Percentiles rank a stretch among this genome's conserved stretches.
Evolutionary conservation across 2,797 vertebrate species (phyloP).

Genomic region (Neosilurus hyrtlii): DNA sequence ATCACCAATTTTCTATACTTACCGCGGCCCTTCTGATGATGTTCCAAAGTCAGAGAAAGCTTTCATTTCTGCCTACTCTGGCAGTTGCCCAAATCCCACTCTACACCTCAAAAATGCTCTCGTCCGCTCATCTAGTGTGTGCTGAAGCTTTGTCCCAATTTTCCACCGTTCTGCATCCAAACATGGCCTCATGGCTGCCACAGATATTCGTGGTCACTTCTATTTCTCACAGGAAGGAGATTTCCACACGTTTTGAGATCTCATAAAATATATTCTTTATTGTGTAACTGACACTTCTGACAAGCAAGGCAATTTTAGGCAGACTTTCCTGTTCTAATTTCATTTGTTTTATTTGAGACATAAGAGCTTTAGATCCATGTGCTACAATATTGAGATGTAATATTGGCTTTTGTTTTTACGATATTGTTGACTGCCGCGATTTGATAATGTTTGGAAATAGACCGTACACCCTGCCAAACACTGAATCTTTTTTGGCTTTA

Average conservation of each 20-base stretch:
- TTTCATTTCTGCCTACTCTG: slow-evolving; percentile 62
- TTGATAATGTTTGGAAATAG: slow-evolving; percentile 5
- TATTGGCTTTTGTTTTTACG: not conserved
- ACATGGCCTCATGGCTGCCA: slow-evolving; percentile 57
- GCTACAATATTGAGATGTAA: not conserved
- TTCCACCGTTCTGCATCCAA: slow-evolving; percentile 58
- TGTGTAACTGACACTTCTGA: not conserved
- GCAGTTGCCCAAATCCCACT: slow-evolving; percentile 56
- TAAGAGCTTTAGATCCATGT: not conserved
- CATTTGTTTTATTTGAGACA: not conserved
- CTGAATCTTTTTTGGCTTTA: not conserved
- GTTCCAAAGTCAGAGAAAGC: slow-evolving; percentile 38
- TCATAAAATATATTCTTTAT: slow-evolving; percentile 35
- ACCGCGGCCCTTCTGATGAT: slow-evolving; percentile 13
- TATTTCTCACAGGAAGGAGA: not conserved
- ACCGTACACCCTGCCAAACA: not conserved
- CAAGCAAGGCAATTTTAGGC: not conserved
- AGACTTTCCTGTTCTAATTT: not conserved
- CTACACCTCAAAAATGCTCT: slow-evolving; percentile 17
- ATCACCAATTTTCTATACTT: slow-evolving; percentile 33
- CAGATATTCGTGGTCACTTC: not conserved
- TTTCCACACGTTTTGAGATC: slow-evolving; percentile 47
- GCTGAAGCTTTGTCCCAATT: slow-evolving; percentile 67
- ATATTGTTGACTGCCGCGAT: not conserved
- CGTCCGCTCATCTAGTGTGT: slow-evolving; percentile 49